Evolutionary conservation across 2,888 invertebrate genomes (phyloP).

Genomic region (Taenaris catops): DNA sequence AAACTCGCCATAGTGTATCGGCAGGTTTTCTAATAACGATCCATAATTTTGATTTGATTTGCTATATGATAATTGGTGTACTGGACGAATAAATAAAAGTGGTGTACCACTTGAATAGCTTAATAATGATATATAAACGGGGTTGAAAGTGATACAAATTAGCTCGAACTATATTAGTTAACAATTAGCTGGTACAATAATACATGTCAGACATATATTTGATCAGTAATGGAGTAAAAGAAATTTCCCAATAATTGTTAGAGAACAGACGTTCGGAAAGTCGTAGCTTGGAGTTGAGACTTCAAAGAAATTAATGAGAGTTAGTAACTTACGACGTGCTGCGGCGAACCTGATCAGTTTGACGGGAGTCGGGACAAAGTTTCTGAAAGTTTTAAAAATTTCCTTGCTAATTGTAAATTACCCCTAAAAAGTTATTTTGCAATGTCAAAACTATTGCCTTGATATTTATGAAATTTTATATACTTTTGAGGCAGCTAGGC

Average conservation of each 20-base stretch:
- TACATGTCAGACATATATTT: too few species aligned
- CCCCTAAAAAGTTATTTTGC: slow-evolving; percentile 9
- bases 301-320: slow-evolving; percentile 78
- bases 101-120: too few species aligned
- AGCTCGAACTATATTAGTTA: too few species aligned
- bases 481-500: too few species aligned
- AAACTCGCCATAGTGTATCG: too few species aligned
- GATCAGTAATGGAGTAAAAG: slow-evolving; percentile 55
- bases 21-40: too few species aligned
- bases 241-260: slow-evolving; percentile 72
- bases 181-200: too few species aligned
- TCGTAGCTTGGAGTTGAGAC: slow-evolving; percentile 58
- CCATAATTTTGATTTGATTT: too few species aligned
- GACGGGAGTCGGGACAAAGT: slow-evolving; percentile 75
- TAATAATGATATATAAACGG: too few species aligned
- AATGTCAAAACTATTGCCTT: neutral
- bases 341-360: slow-evolving; percentile 71
- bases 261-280: slow-evolving; percentile 45
- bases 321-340: slow-evolving; percentile 73
- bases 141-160: too few species aligned
- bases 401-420: slow-evolving; percentile 58
- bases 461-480: neutral
- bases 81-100: too few species aligned
- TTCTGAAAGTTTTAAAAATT: slow-evolving; percentile 60
- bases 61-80: too few species aligned